Percentiles rank a stretch among this genome's conserved stretches.
Evolutionary conservation across 2,113 vertebrate species (phyloP).

Genomic region (Hemichromis elongatus): DNA sequence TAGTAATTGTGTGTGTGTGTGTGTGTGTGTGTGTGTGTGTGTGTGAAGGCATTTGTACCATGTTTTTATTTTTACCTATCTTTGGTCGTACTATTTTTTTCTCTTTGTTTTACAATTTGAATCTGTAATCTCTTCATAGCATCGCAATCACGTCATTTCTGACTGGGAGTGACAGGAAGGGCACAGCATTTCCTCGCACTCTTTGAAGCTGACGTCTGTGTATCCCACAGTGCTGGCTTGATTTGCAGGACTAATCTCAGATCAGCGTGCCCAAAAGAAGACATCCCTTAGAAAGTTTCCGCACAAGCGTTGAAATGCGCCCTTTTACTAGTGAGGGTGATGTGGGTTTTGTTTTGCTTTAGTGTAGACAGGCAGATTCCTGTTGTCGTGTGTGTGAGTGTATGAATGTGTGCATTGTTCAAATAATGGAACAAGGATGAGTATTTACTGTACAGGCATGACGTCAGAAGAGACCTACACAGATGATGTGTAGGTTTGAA

Average conservation of each 20-base stretch:
- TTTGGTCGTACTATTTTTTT: not conserved
- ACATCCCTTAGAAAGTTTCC: constrained; percentile 21
- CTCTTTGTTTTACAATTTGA: constrained; percentile 1
- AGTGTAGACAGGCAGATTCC: constrained; percentile 36
- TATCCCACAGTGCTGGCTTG: constrained; percentile 33
- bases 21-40: not conserved
- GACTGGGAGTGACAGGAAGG: constrained; percentile 71
- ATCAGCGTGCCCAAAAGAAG: constrained; percentile 56
- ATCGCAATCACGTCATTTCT: constrained; percentile 53
- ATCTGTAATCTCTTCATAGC: constrained; percentile 17
- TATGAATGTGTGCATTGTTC: constrained; percentile 50
- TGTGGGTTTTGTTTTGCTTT: constrained; percentile 42
- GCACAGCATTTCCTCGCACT: constrained; percentile 60
- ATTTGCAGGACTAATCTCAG: constrained; percentile 52
- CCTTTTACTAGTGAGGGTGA: constrained; percentile 4
- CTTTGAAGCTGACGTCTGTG: constrained; percentile 64
- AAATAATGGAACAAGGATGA: constrained; percentile 28
- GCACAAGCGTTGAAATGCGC: constrained; percentile 30
- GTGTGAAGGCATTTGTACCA: accelerated
- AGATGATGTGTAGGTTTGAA: constrained; percentile 13
- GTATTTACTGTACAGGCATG: constrained; percentile 14
- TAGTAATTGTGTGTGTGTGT: not conserved
- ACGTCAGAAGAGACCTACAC: constrained; percentile 33
- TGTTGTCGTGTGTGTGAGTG: constrained; percentile 41
- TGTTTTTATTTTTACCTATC: not conserved